Percentiles rank a stretch among this genome's conserved stretches.
These are phyloP conservation scores for Cygnus buccinator DNA, from an alignment of 2,113 vertebrate genomes.

Conservation along the genomic window DNA sequence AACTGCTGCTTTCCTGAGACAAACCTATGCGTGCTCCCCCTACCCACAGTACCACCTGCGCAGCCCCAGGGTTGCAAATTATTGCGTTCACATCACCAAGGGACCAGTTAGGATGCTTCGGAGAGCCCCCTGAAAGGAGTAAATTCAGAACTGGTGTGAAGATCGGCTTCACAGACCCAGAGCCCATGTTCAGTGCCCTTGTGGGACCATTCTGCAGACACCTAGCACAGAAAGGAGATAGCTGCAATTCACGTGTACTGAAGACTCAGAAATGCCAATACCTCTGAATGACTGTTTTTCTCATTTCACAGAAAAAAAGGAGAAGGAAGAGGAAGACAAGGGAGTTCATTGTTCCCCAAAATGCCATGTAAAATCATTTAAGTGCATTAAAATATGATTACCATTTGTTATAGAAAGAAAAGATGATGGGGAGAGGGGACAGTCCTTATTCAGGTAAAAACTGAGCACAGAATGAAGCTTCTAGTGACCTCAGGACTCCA, in stretches of 20 bases:
- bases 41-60: not conserved
- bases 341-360: not conserved
- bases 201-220: not conserved
- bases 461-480: not conserved
- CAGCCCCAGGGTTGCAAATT: not conserved
- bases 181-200: not conserved
- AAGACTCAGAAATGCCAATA: not conserved
- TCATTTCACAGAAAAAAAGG: conserved; percentile 2
- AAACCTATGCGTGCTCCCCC: not conserved
- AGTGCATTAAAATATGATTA: not conserved
- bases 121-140: not conserved
- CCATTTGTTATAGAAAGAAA: not conserved
- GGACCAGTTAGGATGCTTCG: not conserved
- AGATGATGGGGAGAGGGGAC: not conserved
- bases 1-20: not conserved
- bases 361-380: not conserved
- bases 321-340: not conserved
- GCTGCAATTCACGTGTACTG: not conserved
- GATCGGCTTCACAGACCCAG: not conserved
- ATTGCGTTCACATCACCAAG: not conserved
- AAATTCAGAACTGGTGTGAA: not conserved
- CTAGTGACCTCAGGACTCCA: not conserved
- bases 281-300: not conserved
- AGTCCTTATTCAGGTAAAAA: conserved; percentile 8
- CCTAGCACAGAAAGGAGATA: not conserved